A percentile compares a stretch with the other conserved stretches of the same genome.
These are phyloP conservation scores for Carabus problematicus DNA, from an alignment of 2,888 invertebrate species.

Conservation along the genomic window DNA sequence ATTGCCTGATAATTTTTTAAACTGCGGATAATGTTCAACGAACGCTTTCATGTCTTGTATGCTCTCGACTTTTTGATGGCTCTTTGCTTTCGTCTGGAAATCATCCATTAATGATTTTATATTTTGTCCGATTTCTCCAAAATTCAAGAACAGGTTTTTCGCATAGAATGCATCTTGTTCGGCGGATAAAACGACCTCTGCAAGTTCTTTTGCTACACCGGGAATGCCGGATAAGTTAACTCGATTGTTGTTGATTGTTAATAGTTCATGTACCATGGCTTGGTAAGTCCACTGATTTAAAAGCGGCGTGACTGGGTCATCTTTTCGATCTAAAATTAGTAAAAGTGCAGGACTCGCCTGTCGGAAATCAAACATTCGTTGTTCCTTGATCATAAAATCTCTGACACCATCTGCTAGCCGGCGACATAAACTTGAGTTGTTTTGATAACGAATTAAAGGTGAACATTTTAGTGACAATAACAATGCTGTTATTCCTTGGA, in stretches of 20 bases:
- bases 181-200: conserved; percentile 91
- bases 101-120: conserved; percentile 98
- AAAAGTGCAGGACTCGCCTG: conserved; percentile 79
- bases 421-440: conserved; percentile 83
- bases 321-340: conserved; percentile 89
- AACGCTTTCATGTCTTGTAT: conserved; percentile 99
- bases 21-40: conserved; percentile 97
- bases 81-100: conserved; percentile 94
- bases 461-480: conserved; percentile 89
- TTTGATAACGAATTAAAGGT: conserved; percentile 88
- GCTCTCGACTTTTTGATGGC: conserved; percentile 96
- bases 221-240: conserved; percentile 87
- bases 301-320: conserved; percentile 95
- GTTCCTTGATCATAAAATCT: conserved; percentile 87
- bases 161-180: conserved; percentile 98
- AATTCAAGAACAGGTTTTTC: conserved; percentile 93
- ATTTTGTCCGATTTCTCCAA: conserved; percentile 97
- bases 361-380: conserved; percentile 86
- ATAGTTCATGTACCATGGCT: conserved; percentile 98
- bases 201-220: conserved; percentile 86
- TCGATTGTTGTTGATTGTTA: conserved; percentile 92
- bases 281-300: conserved; percentile 99
- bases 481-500: conserved; percentile 85
- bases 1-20: conserved; percentile 95
- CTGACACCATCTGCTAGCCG: conserved; percentile 85